Evolutionary conservation across 2,113 vertebrate species (phyloP).

Genomic region (Pelobates fuscus): DNA sequence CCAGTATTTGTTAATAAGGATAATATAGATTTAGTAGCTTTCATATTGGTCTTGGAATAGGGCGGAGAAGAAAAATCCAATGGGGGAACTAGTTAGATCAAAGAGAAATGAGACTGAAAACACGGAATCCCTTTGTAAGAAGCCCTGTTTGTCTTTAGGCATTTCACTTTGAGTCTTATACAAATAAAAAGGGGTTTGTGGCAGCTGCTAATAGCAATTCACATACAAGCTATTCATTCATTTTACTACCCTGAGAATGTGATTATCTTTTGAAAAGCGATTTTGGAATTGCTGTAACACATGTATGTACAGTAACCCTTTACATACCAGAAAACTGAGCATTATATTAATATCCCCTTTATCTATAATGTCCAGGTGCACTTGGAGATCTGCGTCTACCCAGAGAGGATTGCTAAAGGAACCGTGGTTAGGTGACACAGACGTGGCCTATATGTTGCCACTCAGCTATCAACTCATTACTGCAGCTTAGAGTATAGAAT

Average conservation of each 20-base stretch:
- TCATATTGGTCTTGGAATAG: not conserved
- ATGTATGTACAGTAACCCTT: not conserved
- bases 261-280: not conserved
- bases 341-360: too few species aligned
- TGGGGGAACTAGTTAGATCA: not conserved
- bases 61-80: not conserved
- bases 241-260: not conserved
- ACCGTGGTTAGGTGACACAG: too few species aligned
- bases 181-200: not conserved
- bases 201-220: not conserved
- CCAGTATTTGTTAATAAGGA: not conserved
- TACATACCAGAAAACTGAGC: too few species aligned
- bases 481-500: too few species aligned
- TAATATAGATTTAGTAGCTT: not conserved
- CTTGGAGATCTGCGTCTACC: too few species aligned
- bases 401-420: too few species aligned
- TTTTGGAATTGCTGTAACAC: not conserved
- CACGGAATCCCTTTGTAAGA: not conserved
- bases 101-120: not conserved
- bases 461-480: too few species aligned
- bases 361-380: too few species aligned
- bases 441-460: too few species aligned
- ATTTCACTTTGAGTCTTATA: not conserved
- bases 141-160: not conserved
- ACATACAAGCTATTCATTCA: not conserved